These are phyloP conservation scores for Lithosia quadra DNA, from an alignment of 2,888 invertebrate genomes.

Conservation along the genomic window DNA sequence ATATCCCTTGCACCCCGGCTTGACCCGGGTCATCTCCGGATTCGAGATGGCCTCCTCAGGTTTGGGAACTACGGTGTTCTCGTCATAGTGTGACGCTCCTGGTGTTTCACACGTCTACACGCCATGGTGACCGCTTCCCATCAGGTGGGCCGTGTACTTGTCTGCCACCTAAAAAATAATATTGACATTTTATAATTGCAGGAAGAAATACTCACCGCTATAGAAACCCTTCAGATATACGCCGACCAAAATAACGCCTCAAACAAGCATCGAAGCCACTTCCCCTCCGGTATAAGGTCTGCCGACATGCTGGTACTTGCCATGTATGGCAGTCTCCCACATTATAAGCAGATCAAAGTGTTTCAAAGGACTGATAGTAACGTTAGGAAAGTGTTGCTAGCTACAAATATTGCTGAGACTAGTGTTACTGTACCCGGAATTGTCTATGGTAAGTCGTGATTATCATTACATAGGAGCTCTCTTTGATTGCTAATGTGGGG, in stretches of 20 bases:
- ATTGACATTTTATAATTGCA: slow-evolving; percentile 55
- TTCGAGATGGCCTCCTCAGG: too few species aligned
- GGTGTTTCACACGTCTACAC: too few species aligned
- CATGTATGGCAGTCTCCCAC: slow-evolving; percentile 96
- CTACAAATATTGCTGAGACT: slow-evolving; percentile 99
- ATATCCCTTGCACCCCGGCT: too few species aligned
- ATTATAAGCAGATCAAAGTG: slow-evolving; percentile 85
- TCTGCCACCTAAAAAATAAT: too few species aligned
- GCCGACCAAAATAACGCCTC: slow-evolving; percentile 80
- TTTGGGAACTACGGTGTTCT: too few species aligned
- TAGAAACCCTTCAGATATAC: slow-evolving; percentile 89
- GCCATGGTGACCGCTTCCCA: too few species aligned
- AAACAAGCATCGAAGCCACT: slow-evolving; percentile 78
- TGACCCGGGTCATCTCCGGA: too few species aligned
- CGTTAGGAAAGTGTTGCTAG: slow-evolving; percentile 95
- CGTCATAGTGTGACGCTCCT: too few species aligned
- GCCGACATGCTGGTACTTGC: slow-evolving; percentile 91
- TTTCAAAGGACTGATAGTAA: slow-evolving; percentile 91
- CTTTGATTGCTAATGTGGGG: too few species aligned
- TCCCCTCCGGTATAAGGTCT: slow-evolving; percentile 70
- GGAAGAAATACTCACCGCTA: slow-evolving; percentile 96
- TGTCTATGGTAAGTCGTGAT: slow-evolving; percentile 90
- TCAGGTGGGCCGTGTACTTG: too few species aligned
- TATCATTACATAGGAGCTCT: slow-evolving; percentile 32
- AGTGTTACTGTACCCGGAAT: slow-evolving; percentile 97